Evolutionary conservation across 37 sponge, comb jelly and placozoan species (phyloP), one percentile per base, ranked within the genome.

Genomic region (Spongia lamella): DNA sequence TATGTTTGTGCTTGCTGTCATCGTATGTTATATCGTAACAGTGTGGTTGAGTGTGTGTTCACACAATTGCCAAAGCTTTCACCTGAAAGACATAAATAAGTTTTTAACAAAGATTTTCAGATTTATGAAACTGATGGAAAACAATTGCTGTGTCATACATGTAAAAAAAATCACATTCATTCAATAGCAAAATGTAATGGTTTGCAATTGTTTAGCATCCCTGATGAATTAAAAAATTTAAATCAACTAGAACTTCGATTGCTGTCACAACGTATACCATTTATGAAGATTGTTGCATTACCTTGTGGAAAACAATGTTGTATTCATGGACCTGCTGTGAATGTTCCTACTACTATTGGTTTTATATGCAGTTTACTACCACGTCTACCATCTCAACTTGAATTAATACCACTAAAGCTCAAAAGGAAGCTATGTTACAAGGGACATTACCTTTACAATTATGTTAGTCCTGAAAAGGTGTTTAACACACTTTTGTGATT

Each of bases 311-410:
- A 73, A 25, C 74, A 73, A 25, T 22, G 74, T 31, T 14, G 24
- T 9, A 73, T 73, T 35, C 74, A 57, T 73, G 74, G 74, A n/a
- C 74, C 74, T 31, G 74, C 74, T 58, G 74, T 73, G 1, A 33
- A 70, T 70, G 53, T 70, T 43, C 47, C 5, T 13, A 13, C 7
- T 43, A 43, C 5, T 43, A 5, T 43, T 9, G 9, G 7, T 43
- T 13, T 5, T 43, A 9, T 43, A 43, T 43, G 47, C 9, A 43
- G 47, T 5, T 9, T 43, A 13, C 9, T 43, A 13, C 47, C 47
- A 43, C 5, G 47, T 5, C 47, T 43, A 13, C 47, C 47, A 13
- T 43, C 47, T 9, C 9, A 43, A 43, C 9, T 43, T 9, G 7
- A 43, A 43, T 43, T 43, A 13, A 13, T 43, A 43, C 47, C 9